Percentiles rank a stretch among this genome's conserved stretches.
These are phyloP conservation scores for Diaperis boleti DNA, from an alignment of 2,888 invertebrate genomes.

Conservation along the genomic window DNA sequence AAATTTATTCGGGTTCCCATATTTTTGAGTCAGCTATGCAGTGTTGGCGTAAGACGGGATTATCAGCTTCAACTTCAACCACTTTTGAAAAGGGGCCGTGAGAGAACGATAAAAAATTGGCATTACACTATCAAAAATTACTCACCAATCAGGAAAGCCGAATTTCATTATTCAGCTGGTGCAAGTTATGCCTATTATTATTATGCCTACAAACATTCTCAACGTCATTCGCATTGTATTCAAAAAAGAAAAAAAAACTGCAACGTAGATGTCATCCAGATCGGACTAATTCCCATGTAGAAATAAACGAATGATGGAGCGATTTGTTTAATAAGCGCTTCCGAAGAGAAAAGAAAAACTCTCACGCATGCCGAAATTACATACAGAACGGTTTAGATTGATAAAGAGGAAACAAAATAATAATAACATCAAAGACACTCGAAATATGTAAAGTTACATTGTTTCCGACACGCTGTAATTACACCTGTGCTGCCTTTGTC, in stretches of 20 bases:
- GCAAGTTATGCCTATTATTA: too few species aligned
- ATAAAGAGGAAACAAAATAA: constrained; percentile 57
- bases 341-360: constrained; percentile 41
- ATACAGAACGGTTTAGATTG: constrained; percentile 53
- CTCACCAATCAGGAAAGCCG: too few species aligned
- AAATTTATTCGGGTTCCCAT: too few species aligned
- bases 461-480: constrained; percentile 41
- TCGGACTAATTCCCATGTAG: not conserved
- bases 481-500: constrained; percentile 6
- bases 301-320: constrained; percentile 27
- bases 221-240: not conserved
- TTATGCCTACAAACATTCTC: too few species aligned
- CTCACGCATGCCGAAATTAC: constrained; percentile 55
- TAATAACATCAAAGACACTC: constrained; percentile 55
- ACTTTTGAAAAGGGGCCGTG: not conserved
- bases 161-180: too few species aligned
- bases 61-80: too few species aligned
- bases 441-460: constrained; percentile 49
- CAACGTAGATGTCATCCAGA: not conserved
- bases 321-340: constrained; percentile 34
- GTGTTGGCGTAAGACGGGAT: too few species aligned
- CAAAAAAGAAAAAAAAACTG: too few species aligned
- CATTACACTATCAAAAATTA: too few species aligned
- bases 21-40: too few species aligned
- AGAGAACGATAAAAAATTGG: too few species aligned